Percentiles rank a stretch among this genome's conserved stretches.
These are phyloP conservation scores for Triplophysa yarkandensis DNA, from an alignment of 2,797 vertebrate genomes.

Conservation along the genomic window DNA sequence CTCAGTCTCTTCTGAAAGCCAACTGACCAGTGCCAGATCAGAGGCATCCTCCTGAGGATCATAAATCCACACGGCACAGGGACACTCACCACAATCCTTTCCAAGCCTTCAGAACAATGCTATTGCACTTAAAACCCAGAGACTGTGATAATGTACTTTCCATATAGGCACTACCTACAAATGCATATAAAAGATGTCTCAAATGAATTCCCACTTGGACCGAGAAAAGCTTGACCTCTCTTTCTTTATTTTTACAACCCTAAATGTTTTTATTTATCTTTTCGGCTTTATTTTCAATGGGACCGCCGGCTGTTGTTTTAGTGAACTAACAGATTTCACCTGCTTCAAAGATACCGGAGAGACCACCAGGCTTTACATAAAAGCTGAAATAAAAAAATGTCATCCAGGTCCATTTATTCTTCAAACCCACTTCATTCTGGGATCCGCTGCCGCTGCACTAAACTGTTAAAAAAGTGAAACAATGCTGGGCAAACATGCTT, in stretches of 20 bases:
- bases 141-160: slow-evolving; percentile 73
- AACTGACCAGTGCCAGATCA: slow-evolving; percentile 76
- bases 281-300: slow-evolving; percentile 54
- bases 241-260: slow-evolving; percentile 64
- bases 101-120: slow-evolving; percentile 69
- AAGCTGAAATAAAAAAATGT: neutral
- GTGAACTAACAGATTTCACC: slow-evolving; percentile 47
- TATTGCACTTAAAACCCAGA: slow-evolving; percentile 65
- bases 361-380: slow-evolving; percentile 24
- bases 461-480: slow-evolving; percentile 21
- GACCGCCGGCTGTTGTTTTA: slow-evolving; percentile 55
- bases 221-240: slow-evolving; percentile 62
- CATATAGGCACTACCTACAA: slow-evolving; percentile 67
- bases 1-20: slow-evolving; percentile 74
- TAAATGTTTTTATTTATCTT: slow-evolving; percentile 58
- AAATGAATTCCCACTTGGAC: slow-evolving; percentile 66
- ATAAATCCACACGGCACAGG: slow-evolving; percentile 74
- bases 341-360: slow-evolving; percentile 48
- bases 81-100: slow-evolving; percentile 61
- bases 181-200: slow-evolving; percentile 70
- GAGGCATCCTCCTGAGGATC: slow-evolving; percentile 69
- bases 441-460: neutral
- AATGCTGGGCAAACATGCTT: slow-evolving; percentile 26
- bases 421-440: slow-evolving; percentile 1
- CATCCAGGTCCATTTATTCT: neutral